Evolutionary conservation across 2,797 vertebrate species (phyloP).

Genomic region (Nannoperca australis): DNA sequence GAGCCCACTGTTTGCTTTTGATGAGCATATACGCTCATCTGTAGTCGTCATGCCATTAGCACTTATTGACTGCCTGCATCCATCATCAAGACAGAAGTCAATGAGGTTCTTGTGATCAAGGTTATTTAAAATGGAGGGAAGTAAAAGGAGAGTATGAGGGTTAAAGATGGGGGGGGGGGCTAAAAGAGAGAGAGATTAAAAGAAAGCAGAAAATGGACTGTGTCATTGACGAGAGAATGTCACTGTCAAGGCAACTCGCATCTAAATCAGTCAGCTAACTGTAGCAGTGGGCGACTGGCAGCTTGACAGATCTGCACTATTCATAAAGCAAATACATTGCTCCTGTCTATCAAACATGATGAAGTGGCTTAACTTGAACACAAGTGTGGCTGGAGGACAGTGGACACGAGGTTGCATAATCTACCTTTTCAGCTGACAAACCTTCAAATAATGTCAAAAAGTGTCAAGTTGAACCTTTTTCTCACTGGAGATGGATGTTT

Average conservation of each 20-base stretch:
- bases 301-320: conserved; percentile 67
- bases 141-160: conserved; percentile 3
- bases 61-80: conserved; percentile 54
- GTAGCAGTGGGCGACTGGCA: conserved; percentile 62
- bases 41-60: conserved; percentile 45
- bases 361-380: conserved; percentile 55
- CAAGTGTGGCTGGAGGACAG: conserved; percentile 52
- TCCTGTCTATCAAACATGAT: conserved; percentile 69
- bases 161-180: conserved; percentile 9
- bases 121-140: conserved; percentile 31
- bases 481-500: background rate
- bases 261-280: conserved; percentile 67
- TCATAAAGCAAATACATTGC: conserved; percentile 64
- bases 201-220: background rate
- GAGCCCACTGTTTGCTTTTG: conserved; percentile 33
- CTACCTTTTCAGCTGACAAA: conserved; percentile 38
- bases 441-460: conserved; percentile 6
- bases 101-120: conserved; percentile 31
- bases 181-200: conserved; percentile 12
- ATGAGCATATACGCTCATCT: conserved; percentile 47
- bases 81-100: conserved; percentile 62
- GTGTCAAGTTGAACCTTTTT: conserved; percentile 1
- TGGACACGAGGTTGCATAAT: conserved; percentile 46
- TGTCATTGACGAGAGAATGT: conserved; percentile 61
- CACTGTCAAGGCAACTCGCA: conserved; percentile 59